Evolutionary conservation across 2,113 vertebrate genomes (phyloP).

Genomic region (Crypturellus undulatus): DNA sequence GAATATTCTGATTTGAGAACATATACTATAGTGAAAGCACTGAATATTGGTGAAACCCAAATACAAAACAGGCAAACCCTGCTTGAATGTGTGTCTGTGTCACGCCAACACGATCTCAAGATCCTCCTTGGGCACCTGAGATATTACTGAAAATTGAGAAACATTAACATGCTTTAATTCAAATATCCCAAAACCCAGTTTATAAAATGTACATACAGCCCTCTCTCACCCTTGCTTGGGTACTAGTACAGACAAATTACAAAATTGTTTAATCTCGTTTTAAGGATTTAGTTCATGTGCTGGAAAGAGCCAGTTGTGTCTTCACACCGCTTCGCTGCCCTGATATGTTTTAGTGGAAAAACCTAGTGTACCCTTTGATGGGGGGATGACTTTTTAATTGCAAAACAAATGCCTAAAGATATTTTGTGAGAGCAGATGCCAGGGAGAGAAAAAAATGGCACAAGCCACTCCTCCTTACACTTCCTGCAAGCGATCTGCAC

Average conservation of each 20-base stretch:
- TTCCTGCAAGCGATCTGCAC: not conserved
- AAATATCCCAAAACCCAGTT: constrained; percentile 7
- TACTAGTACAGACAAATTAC: constrained; percentile 44
- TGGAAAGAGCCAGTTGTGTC: constrained; percentile 37
- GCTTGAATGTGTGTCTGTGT: not conserved
- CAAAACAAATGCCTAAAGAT: constrained; percentile 63
- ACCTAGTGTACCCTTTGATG: constrained; percentile 21
- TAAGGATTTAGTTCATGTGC: constrained; percentile 39
- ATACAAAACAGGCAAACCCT: not conserved
- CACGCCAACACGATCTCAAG: not conserved
- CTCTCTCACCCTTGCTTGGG: not conserved
- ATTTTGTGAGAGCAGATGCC: not conserved
- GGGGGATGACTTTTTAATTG: constrained; percentile 60
- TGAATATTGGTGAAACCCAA: not conserved
- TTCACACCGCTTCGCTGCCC: constrained; percentile 19
- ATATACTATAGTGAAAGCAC: not conserved
- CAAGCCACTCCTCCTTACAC: not conserved
- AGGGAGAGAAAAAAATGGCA: not conserved
- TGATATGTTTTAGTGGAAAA: constrained; percentile 53
- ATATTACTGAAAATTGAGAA: not conserved
- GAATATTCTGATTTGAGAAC: not conserved
- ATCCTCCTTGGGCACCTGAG: not conserved
- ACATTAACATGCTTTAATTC: not conserved
- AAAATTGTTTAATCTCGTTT: constrained; percentile 33
- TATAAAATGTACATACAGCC: accelerated